These are phyloP conservation scores for Rhysida immarginata DNA, from an alignment of 1,140 invertebrate species.

Conservation along the genomic window DNA sequence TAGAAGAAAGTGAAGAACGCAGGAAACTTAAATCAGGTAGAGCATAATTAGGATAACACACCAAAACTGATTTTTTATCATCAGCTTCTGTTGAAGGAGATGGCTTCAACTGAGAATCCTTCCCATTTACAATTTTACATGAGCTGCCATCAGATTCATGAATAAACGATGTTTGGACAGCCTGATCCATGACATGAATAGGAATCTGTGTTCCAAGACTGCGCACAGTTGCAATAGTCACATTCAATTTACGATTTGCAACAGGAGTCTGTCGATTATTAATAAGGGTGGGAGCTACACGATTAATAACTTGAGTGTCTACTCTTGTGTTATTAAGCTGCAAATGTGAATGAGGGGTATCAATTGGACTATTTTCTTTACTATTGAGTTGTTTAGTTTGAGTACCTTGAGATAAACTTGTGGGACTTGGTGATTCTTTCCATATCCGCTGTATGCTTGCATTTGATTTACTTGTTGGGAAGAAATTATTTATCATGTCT, in stretches of 20 bases:
- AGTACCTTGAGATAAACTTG: constrained; percentile 13
- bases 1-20: constrained; percentile 1
- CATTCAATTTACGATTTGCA: neutral
- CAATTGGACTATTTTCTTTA: constrained; percentile 8
- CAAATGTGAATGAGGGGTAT: too few relatives aligned
- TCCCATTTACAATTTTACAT: too few relatives aligned
- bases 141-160: too few relatives aligned
- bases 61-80: constrained; percentile 48
- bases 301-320: neutral
- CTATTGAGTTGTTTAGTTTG: constrained; percentile 15
- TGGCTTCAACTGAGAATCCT: too few relatives aligned
- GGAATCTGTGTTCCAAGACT: constrained; percentile 34
- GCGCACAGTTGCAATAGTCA: constrained; percentile 1
- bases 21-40: constrained; percentile 76
- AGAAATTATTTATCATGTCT: constrained; percentile 15
- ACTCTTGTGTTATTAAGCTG: too few relatives aligned
- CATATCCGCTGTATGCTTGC: neutral
- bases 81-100: too few relatives aligned
- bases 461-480: constrained; percentile 13
- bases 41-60: constrained; percentile 82
- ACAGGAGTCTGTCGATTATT: neutral
- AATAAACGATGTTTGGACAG: constrained; percentile 47
- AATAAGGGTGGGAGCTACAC: neutral
- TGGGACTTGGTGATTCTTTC: neutral
- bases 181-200: constrained; percentile 45